Base-by-base conservation (phyloP, 2,888 invertebrate genomes). In the Tetanocera ferruginea region DNA sequence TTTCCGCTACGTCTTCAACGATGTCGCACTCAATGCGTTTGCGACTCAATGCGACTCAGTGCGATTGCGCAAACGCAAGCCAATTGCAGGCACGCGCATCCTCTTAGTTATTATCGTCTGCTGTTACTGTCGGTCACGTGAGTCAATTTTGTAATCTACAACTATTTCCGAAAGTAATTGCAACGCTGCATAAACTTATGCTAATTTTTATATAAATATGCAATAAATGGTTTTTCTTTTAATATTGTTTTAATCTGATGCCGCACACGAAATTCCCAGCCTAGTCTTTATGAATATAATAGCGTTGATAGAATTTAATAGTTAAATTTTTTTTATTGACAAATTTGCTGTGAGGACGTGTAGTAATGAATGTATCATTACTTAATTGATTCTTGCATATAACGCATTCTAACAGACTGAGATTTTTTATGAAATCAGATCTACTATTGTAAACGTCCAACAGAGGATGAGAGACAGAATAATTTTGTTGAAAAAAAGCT, bases 1-100 rank as follows among this genome's bases (percentile, higher is more conserved):
- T 55, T 66, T 23, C 37, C 66, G 25, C 62, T 37, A 62, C 31
- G 28, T 52, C 52, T 28, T 14, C 14, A 28, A 25, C n/a, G n/a
- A 19, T n/a, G 52, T 19, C 43, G 43, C 43, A 43, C 43, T 11
- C 43, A 43, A 11, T 11, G 43, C 43, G 43, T 11, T 14, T 43
- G 43, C 43, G 43, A 14, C 1, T 43, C 43, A 43, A 43, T 34
- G 23, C 37, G 49, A 19, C 37, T 67, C 23, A 43, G 17, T 74
- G 73, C 73, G 73, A 74, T 74, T 74, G 73, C 73, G 73, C 43
- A 64, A 62, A 74, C 73, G 73, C 73, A 51, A 74, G n/a, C 25
- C 73, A 31, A 52, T 70, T 49, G 55, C 17, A 23, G 43, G 49
- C 60, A 74, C 49, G 62, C 62, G 43, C 62, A 64, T 62, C 62